phyloP scores from a whole-genome alignment of 1,140 invertebrate species.

The Idris sp. region DNA sequence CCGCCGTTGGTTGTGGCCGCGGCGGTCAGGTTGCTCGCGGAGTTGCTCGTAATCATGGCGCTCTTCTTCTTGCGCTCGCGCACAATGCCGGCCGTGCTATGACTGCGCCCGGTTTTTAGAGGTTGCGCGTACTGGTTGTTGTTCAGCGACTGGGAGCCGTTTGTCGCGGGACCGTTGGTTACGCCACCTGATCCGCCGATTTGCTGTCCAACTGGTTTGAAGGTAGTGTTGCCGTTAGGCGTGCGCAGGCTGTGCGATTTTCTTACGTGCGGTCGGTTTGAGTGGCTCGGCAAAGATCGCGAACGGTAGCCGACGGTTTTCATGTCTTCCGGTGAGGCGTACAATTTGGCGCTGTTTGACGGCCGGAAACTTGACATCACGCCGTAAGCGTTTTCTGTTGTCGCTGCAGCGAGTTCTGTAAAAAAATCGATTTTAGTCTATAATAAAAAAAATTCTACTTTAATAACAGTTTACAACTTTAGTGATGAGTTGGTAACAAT shows the following conservation, averaged over 20 bases:
- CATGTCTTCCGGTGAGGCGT: slow-evolving; percentile 91
- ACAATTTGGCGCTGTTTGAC: slow-evolving; percentile 89
- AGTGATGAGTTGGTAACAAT: too few relatives aligned
- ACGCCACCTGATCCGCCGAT: slow-evolving; percentile 31
- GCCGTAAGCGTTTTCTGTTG: slow-evolving; percentile 72
- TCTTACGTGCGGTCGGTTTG: slow-evolving; percentile 79
- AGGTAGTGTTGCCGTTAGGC: slow-evolving; percentile 71
- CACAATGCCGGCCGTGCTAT: slow-evolving; percentile 78
- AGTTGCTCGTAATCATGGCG: slow-evolving; percentile 69
- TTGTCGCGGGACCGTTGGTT: slow-evolving; percentile 68
- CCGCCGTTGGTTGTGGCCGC: slow-evolving; percentile 43
- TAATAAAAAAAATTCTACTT: too few relatives aligned
- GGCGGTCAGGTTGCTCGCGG: slow-evolving; percentile 70
- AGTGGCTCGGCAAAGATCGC: slow-evolving; percentile 80
- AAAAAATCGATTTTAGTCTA: slow-evolving; percentile 10
- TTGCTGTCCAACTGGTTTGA: slow-evolving; percentile 68
- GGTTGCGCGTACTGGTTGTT: slow-evolving; percentile 86
- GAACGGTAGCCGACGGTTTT: slow-evolving; percentile 88
- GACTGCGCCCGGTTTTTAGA: slow-evolving; percentile 80
- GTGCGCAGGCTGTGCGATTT: slow-evolving; percentile 83
- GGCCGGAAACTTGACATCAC: slow-evolving; percentile 92
- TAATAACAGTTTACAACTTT: too few relatives aligned
- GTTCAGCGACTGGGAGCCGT: slow-evolving; percentile 58
- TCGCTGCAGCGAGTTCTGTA: slow-evolving; percentile 73
- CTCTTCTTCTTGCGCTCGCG: slow-evolving; percentile 76